Percentiles rank a stretch among this genome's conserved stretches.
Conservation (phyloP, 2,797 vertebrate species). For the Poeciliopsis gracilis region DNA sequence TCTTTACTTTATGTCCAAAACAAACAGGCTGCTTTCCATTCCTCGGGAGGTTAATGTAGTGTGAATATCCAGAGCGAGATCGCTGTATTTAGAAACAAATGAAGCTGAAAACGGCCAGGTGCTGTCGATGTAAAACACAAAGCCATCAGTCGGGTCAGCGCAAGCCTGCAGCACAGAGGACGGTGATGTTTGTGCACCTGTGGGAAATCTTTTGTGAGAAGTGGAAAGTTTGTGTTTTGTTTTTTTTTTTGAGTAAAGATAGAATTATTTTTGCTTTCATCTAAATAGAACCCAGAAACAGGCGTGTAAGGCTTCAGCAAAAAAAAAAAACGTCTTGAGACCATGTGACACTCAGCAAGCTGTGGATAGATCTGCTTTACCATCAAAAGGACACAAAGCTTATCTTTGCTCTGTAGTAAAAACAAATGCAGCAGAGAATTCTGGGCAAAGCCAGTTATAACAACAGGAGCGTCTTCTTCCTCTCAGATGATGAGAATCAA, state of each 20-base stretch:
- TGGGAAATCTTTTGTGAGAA: slow-evolving; percentile 41
- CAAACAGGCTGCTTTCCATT: slow-evolving; percentile 62
- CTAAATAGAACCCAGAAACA: slow-evolving; percentile 26
- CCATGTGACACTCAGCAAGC: slow-evolving; percentile 28
- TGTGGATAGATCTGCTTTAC: slow-evolving; percentile 41
- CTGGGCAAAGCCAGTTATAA: not conserved
- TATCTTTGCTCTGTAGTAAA: slow-evolving; percentile 16
- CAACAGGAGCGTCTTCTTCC: not conserved
- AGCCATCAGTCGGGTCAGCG: slow-evolving; percentile 42
- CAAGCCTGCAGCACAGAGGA: slow-evolving; percentile 38
- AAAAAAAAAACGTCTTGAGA: slow-evolving; percentile 1
- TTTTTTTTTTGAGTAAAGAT: slow-evolving; percentile 31
- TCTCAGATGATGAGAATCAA: slow-evolving; percentile 40
- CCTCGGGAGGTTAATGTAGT: slow-evolving; percentile 63
- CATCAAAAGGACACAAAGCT: slow-evolving; percentile 18
- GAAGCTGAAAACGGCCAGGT: slow-evolving; percentile 73
- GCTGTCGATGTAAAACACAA: slow-evolving; percentile 42
- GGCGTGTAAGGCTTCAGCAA: slow-evolving; percentile 20
- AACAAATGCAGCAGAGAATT: slow-evolving; percentile 5
- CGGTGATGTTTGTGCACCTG: slow-evolving; percentile 68
- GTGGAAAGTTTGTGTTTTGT: slow-evolving; percentile 11
- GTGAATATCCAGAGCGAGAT: slow-evolving; percentile 55
- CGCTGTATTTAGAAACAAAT: slow-evolving; percentile 61
- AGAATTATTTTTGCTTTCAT: slow-evolving; percentile 33
- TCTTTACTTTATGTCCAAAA: slow-evolving; percentile 73